Base-by-base conservation (phyloP, 2,888 invertebrate species). In the Axea sp. region DNA sequence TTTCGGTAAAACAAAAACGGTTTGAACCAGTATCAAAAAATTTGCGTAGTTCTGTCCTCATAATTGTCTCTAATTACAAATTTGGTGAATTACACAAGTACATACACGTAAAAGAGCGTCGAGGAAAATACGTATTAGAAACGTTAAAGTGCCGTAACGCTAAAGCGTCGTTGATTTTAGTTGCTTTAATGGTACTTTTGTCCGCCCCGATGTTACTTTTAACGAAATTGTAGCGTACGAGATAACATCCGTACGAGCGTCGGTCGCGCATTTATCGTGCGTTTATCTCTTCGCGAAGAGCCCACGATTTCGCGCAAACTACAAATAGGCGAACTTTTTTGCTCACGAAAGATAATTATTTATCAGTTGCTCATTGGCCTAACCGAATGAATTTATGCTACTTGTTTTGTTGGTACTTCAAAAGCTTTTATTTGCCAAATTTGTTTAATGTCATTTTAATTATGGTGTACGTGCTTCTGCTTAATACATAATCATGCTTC, bases 221-320 rank as follows among this genome's bases (percentile, higher is more conserved):
- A 73, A 68, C 68, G 51, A 73, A 73, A 73, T 57, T 68, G 67
- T 57, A 49, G 24, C 12, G 24, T 19, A 8, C 33, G 49, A 73
- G 73, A 73, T 73, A 73, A 73, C 73, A 73, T 62, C 67, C 67
- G 30, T 31, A 55, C 67, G 53, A 73, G 45, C 59, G 35, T 73
- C 47, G 41, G 3, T 14, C 43, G 37, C 26, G 24, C 64, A 45
- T 65, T 72, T 72, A 72, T 72, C 72, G 59, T 31, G 15, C 60
- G 30, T 59, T 68, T 51, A 68, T 72, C 72, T 64, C 45, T 8
- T 33, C 24, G 45, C 43, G 9, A 12, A 57, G 62, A 17, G 11
- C 8, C 14, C 12, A 28, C 19, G 26, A 11, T 47, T 6, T 33
- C 12, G 11, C 33, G 26, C 30, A 15, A 47, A 45, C 57, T 64